A percentile compares a stretch with the other conserved stretches of the same genome.
Conservation (phyloP, 2,888 invertebrate genomes). For the Sussaba pulchella region DNA sequence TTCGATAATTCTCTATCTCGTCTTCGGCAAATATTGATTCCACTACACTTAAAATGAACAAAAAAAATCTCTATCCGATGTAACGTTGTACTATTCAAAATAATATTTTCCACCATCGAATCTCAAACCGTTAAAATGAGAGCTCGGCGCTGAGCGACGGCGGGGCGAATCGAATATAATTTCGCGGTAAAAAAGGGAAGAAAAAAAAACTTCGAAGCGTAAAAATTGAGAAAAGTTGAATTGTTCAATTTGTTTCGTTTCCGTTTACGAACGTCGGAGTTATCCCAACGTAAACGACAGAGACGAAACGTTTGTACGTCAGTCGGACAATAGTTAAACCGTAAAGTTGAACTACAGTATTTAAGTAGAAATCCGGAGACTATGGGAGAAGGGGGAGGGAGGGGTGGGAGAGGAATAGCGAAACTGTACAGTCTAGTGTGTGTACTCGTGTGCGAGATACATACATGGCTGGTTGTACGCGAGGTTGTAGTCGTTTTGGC, state of each 20-base stretch:
- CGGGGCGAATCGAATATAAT: no score
- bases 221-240: slow-evolving; percentile 7
- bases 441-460: slow-evolving; percentile 1
- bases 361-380: slow-evolving; percentile 68
- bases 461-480: slow-evolving; percentile 1
- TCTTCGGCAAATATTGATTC: not conserved
- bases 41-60: not conserved
- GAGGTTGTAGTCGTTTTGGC: slow-evolving; percentile 1
- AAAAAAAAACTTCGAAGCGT: not conserved
- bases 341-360: slow-evolving; percentile 71
- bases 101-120: not conserved
- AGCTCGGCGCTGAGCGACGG: no score
- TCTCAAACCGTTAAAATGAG: no score
- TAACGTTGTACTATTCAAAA: not conserved
- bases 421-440: slow-evolving; percentile 66
- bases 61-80: not conserved
- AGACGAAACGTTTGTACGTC: slow-evolving; percentile 11
- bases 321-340: slow-evolving; percentile 72
- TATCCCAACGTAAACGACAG: not conserved
- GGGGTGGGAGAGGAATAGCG: slow-evolving; percentile 67
- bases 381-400: slow-evolving; percentile 51
- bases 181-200: no score
- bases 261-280: not conserved
- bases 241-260: slow-evolving; percentile 33
- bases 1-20: not conserved